Evolutionary conservation across 37 sponge, comb jelly and placozoan species (phyloP).

Genomic region (Theonella swinhoei): DNA sequence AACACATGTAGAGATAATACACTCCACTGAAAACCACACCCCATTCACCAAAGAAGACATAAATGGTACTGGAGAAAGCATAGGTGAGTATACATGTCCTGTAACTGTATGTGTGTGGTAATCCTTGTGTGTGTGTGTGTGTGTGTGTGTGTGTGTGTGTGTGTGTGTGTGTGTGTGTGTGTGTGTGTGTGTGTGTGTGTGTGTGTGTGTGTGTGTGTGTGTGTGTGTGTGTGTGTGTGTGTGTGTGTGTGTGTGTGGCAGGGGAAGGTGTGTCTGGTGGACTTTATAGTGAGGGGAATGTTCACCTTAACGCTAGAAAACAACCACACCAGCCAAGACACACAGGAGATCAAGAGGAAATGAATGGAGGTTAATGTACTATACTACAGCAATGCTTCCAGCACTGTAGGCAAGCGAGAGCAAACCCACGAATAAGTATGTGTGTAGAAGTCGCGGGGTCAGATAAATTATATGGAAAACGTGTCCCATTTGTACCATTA

Average conservation of each 20-base stretch:
- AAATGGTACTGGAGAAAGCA: background rate
- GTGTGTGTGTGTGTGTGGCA: no score
- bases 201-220: conserved; percentile 38
- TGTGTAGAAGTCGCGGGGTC: no score
- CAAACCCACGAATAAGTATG: no score
- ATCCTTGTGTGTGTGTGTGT: background rate
- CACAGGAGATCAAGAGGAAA: no score
- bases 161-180: conserved; percentile 38
- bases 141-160: conserved; percentile 1
- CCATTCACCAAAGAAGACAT: background rate
- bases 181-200: conserved; percentile 38
- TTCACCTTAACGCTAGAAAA: no score
- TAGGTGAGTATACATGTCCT: background rate
- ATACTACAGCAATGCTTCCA: no score
- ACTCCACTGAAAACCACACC: background rate
- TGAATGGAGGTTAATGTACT: no score
- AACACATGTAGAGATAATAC: background rate
- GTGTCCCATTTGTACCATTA: no score
- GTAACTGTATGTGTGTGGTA: background rate
- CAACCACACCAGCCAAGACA: no score
- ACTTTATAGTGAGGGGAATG: no score
- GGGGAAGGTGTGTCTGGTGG: conserved; percentile 23
- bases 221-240: conserved; percentile 38
- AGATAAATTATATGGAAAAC: no score
- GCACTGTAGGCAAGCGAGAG: no score